Percentiles rank a stretch among this genome's conserved stretches.
These are phyloP conservation scores for Hylia prasina DNA, from an alignment of 2,113 vertebrate genomes.

Conservation along the genomic window DNA sequence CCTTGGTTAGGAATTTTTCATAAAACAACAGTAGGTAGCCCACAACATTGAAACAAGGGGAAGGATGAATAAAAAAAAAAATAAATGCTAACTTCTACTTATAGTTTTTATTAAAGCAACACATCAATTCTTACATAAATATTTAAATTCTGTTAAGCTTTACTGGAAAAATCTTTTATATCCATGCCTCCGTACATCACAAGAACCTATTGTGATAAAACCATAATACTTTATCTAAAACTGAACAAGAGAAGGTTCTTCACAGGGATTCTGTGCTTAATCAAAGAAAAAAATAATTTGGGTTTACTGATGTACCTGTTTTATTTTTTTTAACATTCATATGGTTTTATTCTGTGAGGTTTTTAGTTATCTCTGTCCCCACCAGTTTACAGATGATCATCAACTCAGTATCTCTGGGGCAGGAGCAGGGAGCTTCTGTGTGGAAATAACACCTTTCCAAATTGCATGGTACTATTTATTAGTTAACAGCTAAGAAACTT, in stretches of 20 bases:
- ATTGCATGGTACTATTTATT: background rate
- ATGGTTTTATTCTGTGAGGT: background rate
- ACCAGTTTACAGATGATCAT: background rate
- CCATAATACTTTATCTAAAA: background rate
- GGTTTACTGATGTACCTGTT: background rate
- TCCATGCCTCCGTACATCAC: background rate
- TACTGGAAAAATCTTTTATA: background rate
- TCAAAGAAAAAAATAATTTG: background rate
- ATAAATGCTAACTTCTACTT: background rate
- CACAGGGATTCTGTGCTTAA: background rate
- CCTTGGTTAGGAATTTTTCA: background rate
- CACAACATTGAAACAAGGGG: background rate
- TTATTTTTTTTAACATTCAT: background rate
- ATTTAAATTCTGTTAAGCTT: background rate
- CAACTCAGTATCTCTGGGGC: background rate
- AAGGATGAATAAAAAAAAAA: background rate
- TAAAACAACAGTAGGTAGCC: background rate
- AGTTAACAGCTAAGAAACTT: background rate
- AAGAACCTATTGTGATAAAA: background rate
- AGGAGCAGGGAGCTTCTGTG: background rate
- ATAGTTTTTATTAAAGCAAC: background rate
- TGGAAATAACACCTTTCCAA: background rate
- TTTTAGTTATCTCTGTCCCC: background rate
- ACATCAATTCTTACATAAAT: background rate
- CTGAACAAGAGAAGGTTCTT: background rate